Base-by-base conservation (phyloP, 1,140 invertebrate species). In the Gonatopus flavifemur region DNA sequence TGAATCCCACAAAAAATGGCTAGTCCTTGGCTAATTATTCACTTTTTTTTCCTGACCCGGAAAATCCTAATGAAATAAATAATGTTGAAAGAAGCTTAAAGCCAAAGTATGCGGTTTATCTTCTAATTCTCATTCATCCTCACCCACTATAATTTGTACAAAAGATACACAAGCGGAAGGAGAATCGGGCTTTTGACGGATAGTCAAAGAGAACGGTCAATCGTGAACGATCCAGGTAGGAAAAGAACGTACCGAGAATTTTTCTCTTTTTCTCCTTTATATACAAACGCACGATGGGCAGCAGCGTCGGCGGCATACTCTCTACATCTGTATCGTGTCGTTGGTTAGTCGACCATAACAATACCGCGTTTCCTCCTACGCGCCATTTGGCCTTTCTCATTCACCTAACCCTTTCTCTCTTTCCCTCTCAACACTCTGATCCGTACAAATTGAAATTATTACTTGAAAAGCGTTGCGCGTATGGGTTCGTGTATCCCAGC, bases 161-260 rank as follows among this genome's bases (percentile, higher is more conserved):
- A 13, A 16, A 20, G 24, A 15, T 40, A 42, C 37, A 43, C 51
- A 28, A 42, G 45, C 44, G 35, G 18, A 30, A 30, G 19, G 31
- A 47, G 33, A 72, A 73, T 74, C 62, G 64, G 59, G 67, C 68
- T 71, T 76, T 76, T 76, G 74, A 74, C 74, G 69, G 64, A 55
- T 66, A 69, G 70, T 66, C 72, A 74, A 76, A 74, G 72, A 54
- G 61, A 65, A 50, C 39, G 36, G n/a, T n/a, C n/a, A n/a, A n/a
- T n/a, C 49, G 54, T 57, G 56, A 28, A 55, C 46, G 43, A n/a
- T n/a, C 51, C 66, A 60, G 8, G 39, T 45, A 43, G 47, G 37
- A 43, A 40, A 25, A 24, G 41, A 18, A 22, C 25, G 19, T 15
- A 24, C 22, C 18, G 10, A n/a, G 31, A 2, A 9, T 5, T 2